A percentile compares a stretch with the other conserved stretches of the same genome.
Conservation (phyloP, 2,888 invertebrate species). For the Keiferia lycopersicella region DNA sequence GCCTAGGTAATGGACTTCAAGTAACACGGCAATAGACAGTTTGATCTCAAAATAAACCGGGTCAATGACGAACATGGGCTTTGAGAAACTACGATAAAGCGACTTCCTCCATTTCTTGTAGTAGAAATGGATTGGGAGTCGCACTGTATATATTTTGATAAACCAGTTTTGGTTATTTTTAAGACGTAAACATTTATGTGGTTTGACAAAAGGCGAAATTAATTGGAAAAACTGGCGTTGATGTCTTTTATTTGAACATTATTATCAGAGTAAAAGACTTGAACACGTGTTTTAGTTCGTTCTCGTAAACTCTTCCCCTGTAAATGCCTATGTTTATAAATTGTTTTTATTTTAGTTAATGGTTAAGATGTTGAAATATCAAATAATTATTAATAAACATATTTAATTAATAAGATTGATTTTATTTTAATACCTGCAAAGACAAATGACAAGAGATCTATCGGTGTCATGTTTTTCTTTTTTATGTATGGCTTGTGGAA, state of each 20-base stretch:
- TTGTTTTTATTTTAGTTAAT: neutral
- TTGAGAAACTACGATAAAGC: conserved; percentile 7
- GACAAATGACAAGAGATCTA: neutral
- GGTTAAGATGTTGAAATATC: conserved; percentile 6
- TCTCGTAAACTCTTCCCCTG: neutral
- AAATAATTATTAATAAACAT: conserved; percentile 11
- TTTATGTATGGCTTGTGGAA: too few species aligned
- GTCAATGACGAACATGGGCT: neutral
- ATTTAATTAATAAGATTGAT: neutral
- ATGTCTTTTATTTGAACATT: conserved; percentile 8
- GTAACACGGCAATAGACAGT: conserved; percentile 11
- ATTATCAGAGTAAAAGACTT: neutral
- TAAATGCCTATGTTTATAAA: conserved; percentile 11
- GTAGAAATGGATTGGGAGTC: conserved; percentile 25
- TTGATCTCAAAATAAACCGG: conserved; percentile 16
- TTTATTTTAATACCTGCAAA: neutral
- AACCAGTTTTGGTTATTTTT: conserved; percentile 66
- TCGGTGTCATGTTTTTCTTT: too few species aligned
- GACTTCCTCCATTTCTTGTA: conserved; percentile 25
- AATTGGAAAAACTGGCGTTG: neutral
- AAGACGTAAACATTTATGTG: neutral
- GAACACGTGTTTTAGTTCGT: neutral
- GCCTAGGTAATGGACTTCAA: neutral
- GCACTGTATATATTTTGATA: conserved; percentile 14
- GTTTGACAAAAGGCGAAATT: neutral